Conservation (phyloP, 1,140 invertebrate species). For the Ceratina calcarata region DNA sequence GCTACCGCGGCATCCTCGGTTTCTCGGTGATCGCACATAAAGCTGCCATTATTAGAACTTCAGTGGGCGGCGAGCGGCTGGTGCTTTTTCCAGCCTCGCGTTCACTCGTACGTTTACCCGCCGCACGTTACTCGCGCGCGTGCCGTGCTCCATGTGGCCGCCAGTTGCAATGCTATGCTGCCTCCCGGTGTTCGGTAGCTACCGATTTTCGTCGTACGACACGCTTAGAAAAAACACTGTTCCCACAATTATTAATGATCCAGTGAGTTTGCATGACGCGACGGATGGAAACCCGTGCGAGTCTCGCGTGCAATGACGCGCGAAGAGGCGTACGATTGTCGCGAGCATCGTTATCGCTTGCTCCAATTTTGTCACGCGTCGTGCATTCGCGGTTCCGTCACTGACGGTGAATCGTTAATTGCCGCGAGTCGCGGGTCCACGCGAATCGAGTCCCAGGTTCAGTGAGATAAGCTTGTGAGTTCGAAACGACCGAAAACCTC, state of each 20-base stretch:
- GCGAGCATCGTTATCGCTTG: constrained; percentile 19
- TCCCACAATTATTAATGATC: too few species aligned
- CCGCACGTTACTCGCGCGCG: constrained; percentile 14
- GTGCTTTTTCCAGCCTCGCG: constrained; percentile 29
- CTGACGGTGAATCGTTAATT: background rate
- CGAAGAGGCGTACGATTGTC: constrained; percentile 29
- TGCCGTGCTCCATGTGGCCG: constrained; percentile 65
- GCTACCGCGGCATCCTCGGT: constrained; percentile 16
- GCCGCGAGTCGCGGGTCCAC: too few species aligned
- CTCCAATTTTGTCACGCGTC: background rate
- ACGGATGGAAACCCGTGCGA: background rate
- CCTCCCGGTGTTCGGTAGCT: too few species aligned
- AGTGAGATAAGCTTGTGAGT: too few species aligned
- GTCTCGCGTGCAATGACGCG: background rate
- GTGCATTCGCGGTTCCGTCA: too few species aligned
- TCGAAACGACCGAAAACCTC: too few species aligned
- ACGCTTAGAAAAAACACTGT: too few species aligned
- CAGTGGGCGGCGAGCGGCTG: constrained; percentile 45
- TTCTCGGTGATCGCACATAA: constrained; percentile 63
- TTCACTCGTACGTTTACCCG: constrained; percentile 14
- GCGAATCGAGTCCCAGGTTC: background rate
- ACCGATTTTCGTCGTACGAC: constrained; percentile 62
- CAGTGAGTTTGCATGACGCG: too few species aligned
- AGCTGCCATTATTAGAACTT: constrained; percentile 75
- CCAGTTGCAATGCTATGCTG: constrained; percentile 68